Evolutionary conservation across 2,113 vertebrate genomes (phyloP).

Genomic region (Brachyistius frenatus): DNA sequence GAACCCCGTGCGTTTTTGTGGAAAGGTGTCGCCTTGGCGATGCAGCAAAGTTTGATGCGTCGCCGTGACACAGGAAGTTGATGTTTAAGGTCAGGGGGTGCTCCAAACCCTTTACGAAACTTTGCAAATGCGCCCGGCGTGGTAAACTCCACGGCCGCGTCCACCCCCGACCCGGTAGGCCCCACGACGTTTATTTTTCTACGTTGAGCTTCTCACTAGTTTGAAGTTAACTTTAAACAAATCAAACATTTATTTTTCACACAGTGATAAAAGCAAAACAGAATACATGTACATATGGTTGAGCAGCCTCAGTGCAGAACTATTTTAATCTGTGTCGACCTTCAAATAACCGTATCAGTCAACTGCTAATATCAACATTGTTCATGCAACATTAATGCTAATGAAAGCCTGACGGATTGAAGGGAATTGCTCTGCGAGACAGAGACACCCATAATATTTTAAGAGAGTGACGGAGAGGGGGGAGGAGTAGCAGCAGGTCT

Average conservation of each 20-base stretch:
- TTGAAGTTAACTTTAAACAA: neutral
- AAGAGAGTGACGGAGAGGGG: conserved; percentile 28
- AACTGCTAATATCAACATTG: conserved; percentile 61
- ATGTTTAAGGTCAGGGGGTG: no score
- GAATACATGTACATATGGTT: neutral
- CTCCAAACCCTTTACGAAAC: no score
- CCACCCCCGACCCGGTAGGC: no score
- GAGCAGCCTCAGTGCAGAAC: neutral
- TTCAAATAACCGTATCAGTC: conserved; percentile 61
- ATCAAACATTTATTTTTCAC: neutral
- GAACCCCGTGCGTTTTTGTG: no score
- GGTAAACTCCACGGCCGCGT: no score
- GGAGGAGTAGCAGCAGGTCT: conserved; percentile 53
- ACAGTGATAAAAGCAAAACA: neutral
- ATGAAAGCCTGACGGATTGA: conserved; percentile 67
- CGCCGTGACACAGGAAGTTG: no score
- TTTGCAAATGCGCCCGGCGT: no score
- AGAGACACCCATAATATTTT: conserved; percentile 53
- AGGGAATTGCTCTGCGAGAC: conserved; percentile 43
- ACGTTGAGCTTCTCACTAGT: neutral
- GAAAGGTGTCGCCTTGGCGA: no score
- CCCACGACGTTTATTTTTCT: neutral
- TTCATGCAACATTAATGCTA: conserved; percentile 70
- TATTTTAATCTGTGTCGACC: conserved; percentile 30
- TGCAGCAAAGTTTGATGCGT: no score